These are phyloP conservation scores for Calidris pugnax DNA, from an alignment of 2,113 vertebrate genomes.

Conservation along the genomic window DNA sequence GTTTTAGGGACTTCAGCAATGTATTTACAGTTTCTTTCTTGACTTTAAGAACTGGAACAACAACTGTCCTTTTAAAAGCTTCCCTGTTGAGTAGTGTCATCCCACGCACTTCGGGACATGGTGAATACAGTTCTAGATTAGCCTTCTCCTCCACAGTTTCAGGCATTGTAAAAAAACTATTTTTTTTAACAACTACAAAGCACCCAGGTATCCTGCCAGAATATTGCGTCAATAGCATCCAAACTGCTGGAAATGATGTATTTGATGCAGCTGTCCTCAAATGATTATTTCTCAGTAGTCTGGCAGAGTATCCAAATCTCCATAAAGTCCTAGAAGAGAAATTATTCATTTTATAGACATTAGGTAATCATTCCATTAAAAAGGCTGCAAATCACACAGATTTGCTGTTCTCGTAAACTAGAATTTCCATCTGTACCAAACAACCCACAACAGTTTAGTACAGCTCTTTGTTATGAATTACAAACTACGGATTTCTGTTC, in stretches of 20 bases:
- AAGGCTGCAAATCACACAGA: slow-evolving; percentile 38
- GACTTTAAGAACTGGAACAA: slow-evolving; percentile 86
- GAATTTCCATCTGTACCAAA: slow-evolving; percentile 43
- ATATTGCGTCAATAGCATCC: slow-evolving; percentile 8
- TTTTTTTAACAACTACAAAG: slow-evolving; percentile 28
- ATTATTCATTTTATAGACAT: slow-evolving; percentile 67
- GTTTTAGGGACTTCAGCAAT: slow-evolving; percentile 83
- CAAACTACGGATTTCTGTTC: neutral
- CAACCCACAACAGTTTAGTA: slow-evolving; percentile 24
- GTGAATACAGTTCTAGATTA: slow-evolving; percentile 77
- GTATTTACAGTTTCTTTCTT: slow-evolving; percentile 79
- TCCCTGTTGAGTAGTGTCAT: slow-evolving; percentile 88
- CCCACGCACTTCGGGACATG: slow-evolving; percentile 84
- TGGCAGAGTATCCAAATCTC: slow-evolving; percentile 56
- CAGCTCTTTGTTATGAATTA: slow-evolving; percentile 25
- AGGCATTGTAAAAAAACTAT: slow-evolving; percentile 60
- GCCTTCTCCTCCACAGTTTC: slow-evolving; percentile 52
- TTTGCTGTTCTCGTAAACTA: slow-evolving; percentile 47
- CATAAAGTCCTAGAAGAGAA: slow-evolving; percentile 71
- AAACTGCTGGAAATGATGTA: slow-evolving; percentile 28
- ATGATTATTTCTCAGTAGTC: slow-evolving; percentile 62
- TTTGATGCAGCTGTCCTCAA: slow-evolving; percentile 50
- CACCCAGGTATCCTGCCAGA: slow-evolving; percentile 38
- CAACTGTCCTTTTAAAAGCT: slow-evolving; percentile 86
- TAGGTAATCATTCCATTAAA: slow-evolving; percentile 63